Conservation (phyloP, 1,140 invertebrate species). For the Heterodera schachtii region DNA sequence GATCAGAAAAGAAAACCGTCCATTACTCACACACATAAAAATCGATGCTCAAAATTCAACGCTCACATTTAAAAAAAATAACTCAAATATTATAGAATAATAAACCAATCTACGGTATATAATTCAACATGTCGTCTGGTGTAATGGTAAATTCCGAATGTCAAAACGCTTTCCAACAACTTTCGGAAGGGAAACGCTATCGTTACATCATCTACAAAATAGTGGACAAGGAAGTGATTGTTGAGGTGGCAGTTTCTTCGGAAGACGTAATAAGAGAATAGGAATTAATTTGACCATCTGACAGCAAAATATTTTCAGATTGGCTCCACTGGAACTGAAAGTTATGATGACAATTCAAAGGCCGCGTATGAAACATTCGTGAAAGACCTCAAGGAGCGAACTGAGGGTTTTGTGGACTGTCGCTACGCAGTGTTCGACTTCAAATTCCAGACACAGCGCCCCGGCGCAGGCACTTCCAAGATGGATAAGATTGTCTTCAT, state of each 20-base stretch:
- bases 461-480: conserved; percentile 62
- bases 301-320: conserved; percentile 28
- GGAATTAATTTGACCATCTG: not conserved
- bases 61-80: too few relatives aligned
- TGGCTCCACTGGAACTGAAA: conserved; percentile 49
- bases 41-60: too few relatives aligned
- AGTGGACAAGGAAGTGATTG: conserved; percentile 64
- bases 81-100: not conserved
- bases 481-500: conserved; percentile 66
- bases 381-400: conserved; percentile 60
- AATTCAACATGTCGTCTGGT: conserved; percentile 37
- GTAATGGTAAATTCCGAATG: conserved; percentile 55
- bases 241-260: conserved; percentile 56
- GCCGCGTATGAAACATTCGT: conserved; percentile 64
- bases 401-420: conserved; percentile 60
- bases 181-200: conserved; percentile 55
- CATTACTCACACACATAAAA: not conserved
- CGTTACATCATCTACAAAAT: conserved; percentile 61
- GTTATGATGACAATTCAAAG: conserved; percentile 65
- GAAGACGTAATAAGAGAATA: conserved; percentile 51
- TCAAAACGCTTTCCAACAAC: conserved; percentile 55
- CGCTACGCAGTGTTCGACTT: conserved; percentile 66
- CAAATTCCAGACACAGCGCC: conserved; percentile 62
- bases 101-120: too few relatives aligned
- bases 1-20: not conserved